phyloP scores from a whole-genome alignment of 2,113 vertebrate species.

The Grantiella picta region DNA sequence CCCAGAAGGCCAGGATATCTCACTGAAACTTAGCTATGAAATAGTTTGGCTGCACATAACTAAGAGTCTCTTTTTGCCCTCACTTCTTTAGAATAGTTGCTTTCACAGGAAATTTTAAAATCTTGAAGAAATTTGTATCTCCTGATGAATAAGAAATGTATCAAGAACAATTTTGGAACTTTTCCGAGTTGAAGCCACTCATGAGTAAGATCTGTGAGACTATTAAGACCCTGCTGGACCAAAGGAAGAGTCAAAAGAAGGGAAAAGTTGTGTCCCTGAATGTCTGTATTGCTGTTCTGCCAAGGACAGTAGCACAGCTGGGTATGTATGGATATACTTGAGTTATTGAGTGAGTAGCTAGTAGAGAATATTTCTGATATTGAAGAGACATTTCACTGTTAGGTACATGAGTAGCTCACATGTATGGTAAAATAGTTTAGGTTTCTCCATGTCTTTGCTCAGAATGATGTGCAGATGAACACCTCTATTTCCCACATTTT shows the following conservation, averaged over 20 bases:
- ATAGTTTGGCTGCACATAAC: background rate
- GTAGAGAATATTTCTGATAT: background rate
- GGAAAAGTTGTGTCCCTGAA: background rate
- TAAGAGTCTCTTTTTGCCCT: background rate
- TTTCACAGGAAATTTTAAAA: background rate
- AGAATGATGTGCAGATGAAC: background rate
- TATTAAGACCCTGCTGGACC: background rate
- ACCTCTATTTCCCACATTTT: background rate
- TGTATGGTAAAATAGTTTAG: background rate
- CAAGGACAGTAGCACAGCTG: background rate
- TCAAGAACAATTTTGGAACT: background rate
- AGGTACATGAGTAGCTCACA: background rate
- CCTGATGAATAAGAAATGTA: background rate
- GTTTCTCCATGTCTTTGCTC: background rate
- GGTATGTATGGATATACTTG: background rate
- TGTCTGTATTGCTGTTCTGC: background rate
- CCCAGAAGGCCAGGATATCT: background rate
- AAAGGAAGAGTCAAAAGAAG: background rate
- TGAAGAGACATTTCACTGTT: background rate
- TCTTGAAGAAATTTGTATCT: background rate
- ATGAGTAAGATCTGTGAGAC: background rate
- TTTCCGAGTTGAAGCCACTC: background rate
- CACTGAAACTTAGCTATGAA: background rate
- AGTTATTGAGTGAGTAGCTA: background rate
- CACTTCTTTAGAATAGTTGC: background rate